Percentiles rank a stretch among this genome's conserved stretches.
Conservation (phyloP, 2,888 invertebrate genomes). For the Hybos culiciformis region DNA sequence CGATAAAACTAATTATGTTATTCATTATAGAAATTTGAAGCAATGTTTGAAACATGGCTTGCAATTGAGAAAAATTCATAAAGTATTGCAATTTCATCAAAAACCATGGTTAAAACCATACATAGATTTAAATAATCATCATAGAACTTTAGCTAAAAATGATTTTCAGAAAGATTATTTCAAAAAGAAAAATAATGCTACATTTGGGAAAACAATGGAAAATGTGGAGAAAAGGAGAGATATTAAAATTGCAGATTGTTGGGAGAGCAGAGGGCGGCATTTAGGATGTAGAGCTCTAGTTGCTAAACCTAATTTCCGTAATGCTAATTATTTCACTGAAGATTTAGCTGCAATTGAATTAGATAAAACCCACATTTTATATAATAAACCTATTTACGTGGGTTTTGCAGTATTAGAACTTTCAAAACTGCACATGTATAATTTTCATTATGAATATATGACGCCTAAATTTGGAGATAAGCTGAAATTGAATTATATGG, state of each 20-base stretch:
- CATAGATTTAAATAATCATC: constrained; percentile 9
- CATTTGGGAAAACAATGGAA: constrained; percentile 9
- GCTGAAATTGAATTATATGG: constrained; percentile 3
- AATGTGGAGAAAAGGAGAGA: constrained; percentile 13
- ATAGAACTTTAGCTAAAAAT: background rate
- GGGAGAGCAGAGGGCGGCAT: constrained; percentile 18
- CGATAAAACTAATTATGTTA: constrained; percentile 20
- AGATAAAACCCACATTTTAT: constrained; percentile 16
- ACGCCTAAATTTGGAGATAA: constrained; percentile 12
- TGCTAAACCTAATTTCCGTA: constrained; percentile 23
- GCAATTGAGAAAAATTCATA: constrained; percentile 18
- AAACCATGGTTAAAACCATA: constrained; percentile 22
- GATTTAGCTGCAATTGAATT: constrained; percentile 27
- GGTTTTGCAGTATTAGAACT: constrained; percentile 30
- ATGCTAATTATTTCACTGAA: constrained; percentile 21
- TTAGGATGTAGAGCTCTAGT: constrained; percentile 20
- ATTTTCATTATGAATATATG: constrained; percentile 26
- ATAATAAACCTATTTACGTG: constrained; percentile 29
- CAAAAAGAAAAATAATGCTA: constrained; percentile 2
- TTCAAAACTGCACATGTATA: constrained; percentile 26
- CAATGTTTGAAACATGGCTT: constrained; percentile 10
- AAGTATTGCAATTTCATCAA: constrained; percentile 23
- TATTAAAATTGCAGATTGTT: constrained; percentile 31
- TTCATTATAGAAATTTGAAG: constrained; percentile 24
- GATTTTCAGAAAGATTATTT: constrained; percentile 2